Percentiles rank a stretch among this genome's conserved stretches.
phyloP scores from a whole-genome alignment of 2,888 invertebrate species.

The Thyatira batis region DNA sequence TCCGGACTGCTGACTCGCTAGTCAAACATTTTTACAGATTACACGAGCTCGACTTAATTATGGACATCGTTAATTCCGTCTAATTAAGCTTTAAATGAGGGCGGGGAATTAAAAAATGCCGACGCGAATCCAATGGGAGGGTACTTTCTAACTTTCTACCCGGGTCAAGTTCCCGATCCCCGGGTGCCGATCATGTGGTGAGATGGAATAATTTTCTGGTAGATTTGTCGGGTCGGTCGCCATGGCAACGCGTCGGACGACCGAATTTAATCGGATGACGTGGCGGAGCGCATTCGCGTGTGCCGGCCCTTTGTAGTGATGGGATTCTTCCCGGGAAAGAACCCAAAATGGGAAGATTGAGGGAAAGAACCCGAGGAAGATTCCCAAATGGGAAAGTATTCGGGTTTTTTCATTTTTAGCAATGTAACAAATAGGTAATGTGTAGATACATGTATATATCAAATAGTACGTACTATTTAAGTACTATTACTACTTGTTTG shows the following conservation, averaged over 20 bases:
- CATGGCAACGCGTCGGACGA: neutral
- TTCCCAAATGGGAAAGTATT: too few species aligned
- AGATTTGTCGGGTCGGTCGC: constrained; percentile 9
- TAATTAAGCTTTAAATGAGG: neutral
- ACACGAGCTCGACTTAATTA: neutral
- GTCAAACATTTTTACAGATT: neutral
- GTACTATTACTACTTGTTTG: too few species aligned
- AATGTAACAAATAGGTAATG: too few species aligned
- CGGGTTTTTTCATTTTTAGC: too few species aligned
- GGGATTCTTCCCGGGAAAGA: too few species aligned
- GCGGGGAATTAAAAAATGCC: neutral
- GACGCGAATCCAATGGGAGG: neutral
- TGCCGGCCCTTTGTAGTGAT: constrained; percentile 15
- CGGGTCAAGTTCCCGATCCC: neutral
- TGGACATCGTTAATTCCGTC: neutral
- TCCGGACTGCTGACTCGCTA: neutral
- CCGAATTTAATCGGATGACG: constrained; percentile 12
- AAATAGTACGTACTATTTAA: too few species aligned
- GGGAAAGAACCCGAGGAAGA: too few species aligned
- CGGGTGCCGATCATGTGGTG: neutral
- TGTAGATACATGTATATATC: too few species aligned
- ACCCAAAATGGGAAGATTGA: too few species aligned
- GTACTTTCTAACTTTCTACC: too few species aligned
- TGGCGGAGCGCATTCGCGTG: constrained; percentile 21
- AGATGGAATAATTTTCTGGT: constrained; percentile 1